Percentiles rank a stretch among this genome's conserved stretches.
Evolutionary conservation across 2,113 vertebrate species (phyloP).

Genomic region (Aegypius monachus): DNA sequence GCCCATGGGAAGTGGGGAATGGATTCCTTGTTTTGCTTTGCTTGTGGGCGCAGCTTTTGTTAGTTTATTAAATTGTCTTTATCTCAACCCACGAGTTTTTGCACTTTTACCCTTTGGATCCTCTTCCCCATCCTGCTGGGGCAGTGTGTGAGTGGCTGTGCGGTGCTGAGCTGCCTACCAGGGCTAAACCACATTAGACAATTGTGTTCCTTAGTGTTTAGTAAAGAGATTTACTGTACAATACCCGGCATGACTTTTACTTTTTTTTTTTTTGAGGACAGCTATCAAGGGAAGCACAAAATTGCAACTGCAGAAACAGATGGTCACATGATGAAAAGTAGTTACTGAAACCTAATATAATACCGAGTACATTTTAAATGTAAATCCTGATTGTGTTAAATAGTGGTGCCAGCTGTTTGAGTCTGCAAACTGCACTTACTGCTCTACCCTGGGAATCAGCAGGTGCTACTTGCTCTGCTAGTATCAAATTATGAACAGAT

Average conservation of each 20-base stretch:
- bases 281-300: neutral
- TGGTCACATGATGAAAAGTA: constrained; percentile 43
- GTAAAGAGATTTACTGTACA: neutral
- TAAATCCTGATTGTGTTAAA: constrained; percentile 16
- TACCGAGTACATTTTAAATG: neutral
- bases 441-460: neutral
- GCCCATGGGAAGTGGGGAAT: fast-evolving
- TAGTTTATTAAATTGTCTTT: neutral
- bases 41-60: fast-evolving
- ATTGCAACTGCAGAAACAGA: constrained; percentile 7
- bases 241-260: neutral
- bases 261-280: neutral
- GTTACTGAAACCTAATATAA: constrained; percentile 26
- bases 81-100: fast-evolving
- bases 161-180: neutral
- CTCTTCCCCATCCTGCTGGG: fast-evolving
- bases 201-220: neutral
- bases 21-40: neutral
- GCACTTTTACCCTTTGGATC: neutral
- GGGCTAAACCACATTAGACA: fast-evolving
- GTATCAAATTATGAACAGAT: neutral
- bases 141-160: fast-evolving
- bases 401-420: constrained; percentile 20
- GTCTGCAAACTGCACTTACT: neutral
- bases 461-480: neutral